Conservation (phyloP, 2,888 invertebrate species). For the Thymelicus acteon region DNA sequence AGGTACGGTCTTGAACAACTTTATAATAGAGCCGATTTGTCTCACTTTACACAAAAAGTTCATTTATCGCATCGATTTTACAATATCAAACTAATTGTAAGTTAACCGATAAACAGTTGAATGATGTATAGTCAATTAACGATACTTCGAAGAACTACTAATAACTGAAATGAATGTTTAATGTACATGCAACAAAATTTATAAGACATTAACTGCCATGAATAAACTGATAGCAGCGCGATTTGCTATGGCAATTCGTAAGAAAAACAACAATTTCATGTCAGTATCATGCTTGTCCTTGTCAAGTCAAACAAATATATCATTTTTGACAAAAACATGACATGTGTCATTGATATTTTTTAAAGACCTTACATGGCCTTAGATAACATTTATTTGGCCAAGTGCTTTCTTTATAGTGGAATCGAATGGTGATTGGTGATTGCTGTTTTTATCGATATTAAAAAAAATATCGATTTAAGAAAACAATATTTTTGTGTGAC, state of each 20-base stretch:
- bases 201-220: neutral
- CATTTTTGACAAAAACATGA: no score
- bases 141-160: neutral
- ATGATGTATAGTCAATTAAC: constrained; percentile 1
- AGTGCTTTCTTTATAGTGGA: no score
- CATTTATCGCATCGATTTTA: constrained; percentile 42
- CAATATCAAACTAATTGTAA: constrained; percentile 4
- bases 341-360: no score
- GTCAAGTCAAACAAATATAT: no score
- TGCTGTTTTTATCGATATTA: no score
- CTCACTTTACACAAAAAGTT: constrained; percentile 44
- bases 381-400: no score
- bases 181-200: neutral
- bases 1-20: constrained; percentile 49
- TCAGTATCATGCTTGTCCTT: constrained; percentile 5
- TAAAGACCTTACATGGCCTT: no score
- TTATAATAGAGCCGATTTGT: constrained; percentile 46
- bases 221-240: neutral
- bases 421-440: no score
- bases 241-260: constrained; percentile 12
- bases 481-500: no score
- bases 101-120: neutral
- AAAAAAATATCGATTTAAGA: no score
- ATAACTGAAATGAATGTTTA: neutral
- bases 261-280: constrained; percentile 25